Conservation (phyloP, 2,797 vertebrate genomes). For the Gallinago stenura region DNA sequence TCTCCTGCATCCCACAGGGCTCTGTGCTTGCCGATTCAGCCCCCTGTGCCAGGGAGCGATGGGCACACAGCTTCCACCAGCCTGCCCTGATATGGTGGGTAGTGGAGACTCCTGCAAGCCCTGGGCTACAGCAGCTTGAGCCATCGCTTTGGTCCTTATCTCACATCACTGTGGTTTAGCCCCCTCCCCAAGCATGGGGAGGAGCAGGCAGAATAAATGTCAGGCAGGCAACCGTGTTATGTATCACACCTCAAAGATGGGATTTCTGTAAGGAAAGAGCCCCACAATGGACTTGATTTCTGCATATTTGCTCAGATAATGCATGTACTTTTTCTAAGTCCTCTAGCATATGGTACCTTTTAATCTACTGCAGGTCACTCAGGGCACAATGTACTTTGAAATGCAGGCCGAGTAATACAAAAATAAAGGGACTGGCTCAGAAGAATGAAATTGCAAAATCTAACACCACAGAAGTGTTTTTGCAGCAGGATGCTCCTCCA, state of each 20-base stretch:
- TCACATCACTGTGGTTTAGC: background rate
- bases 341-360: background rate
- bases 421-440: background rate
- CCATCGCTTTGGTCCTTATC: background rate
- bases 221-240: background rate
- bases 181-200: background rate
- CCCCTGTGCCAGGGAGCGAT: background rate
- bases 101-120: background rate
- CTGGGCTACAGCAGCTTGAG: background rate
- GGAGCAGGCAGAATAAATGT: background rate
- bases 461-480: background rate
- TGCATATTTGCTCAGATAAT: background rate
- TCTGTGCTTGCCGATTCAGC: background rate
- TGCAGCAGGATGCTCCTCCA: background rate
- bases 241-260: background rate
- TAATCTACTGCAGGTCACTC: background rate
- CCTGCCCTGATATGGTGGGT: accelerated
- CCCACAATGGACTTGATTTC: background rate
- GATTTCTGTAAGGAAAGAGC: background rate
- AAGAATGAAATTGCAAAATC: background rate
- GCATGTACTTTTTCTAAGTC: background rate
- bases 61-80: background rate
- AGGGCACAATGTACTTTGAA: background rate
- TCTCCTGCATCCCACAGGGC: accelerated
- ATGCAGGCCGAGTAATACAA: background rate